Conservation (phyloP, 2,888 invertebrate species). For the Axea sp. region DNA sequence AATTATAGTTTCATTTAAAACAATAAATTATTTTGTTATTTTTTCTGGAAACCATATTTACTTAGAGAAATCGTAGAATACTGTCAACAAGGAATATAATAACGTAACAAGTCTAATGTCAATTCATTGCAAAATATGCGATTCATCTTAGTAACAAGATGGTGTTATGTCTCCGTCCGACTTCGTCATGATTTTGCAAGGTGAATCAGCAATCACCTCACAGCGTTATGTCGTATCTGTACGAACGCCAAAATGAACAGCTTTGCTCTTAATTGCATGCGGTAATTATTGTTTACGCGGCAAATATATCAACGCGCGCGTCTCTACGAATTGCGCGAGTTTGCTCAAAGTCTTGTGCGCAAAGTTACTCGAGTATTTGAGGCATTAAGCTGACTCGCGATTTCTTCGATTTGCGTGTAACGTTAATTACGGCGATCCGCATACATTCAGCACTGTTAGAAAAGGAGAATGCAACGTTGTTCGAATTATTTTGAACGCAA, state of each 20-base stretch:
- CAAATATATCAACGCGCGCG: slow-evolving; percentile 68
- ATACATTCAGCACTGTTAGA: slow-evolving; percentile 20
- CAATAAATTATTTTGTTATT: no score
- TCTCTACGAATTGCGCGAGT: slow-evolving; percentile 39
- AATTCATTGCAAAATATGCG: slow-evolving; percentile 36
- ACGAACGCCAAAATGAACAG: slow-evolving; percentile 52
- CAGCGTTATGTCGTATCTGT: slow-evolving; percentile 28
- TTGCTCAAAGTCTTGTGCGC: slow-evolving; percentile 41
- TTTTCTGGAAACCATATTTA: background rate
- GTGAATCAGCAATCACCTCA: slow-evolving; percentile 42
- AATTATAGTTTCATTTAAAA: no score
- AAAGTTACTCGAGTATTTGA: slow-evolving; percentile 33
- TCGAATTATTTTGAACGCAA: slow-evolving; percentile 37
- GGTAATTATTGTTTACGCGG: slow-evolving; percentile 74
- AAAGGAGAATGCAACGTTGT: slow-evolving; percentile 46
- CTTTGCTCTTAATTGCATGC: slow-evolving; percentile 69
- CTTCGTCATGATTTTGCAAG: slow-evolving; percentile 18
- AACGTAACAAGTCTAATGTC: slow-evolving; percentile 34
- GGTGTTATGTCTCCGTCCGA: slow-evolving; percentile 9
- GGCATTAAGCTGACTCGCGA: slow-evolving; percentile 52
- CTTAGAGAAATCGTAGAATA: slow-evolving; percentile 14
- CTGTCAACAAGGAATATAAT: slow-evolving; percentile 13
- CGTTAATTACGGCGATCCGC: slow-evolving; percentile 59
- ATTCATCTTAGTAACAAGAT: slow-evolving; percentile 35
- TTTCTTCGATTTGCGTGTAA: slow-evolving; percentile 51